Evolutionary conservation across 2,888 invertebrate genomes (phyloP).

Genomic region (Drosophila sordidula): DNA sequence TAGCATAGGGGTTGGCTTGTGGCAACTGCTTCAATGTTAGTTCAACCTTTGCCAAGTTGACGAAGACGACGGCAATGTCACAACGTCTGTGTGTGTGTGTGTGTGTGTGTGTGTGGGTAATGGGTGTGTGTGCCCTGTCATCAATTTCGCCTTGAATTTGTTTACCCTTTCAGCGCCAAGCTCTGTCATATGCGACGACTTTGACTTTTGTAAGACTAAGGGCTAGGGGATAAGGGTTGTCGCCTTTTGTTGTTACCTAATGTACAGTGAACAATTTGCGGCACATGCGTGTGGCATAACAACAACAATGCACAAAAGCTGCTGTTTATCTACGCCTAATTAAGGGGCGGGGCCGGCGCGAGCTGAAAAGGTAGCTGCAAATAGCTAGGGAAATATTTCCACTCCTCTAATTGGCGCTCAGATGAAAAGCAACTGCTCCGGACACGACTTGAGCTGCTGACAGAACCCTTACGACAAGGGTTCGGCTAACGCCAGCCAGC

Average conservation of each 20-base stretch:
- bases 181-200: slow-evolving; percentile 56
- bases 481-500: neutral
- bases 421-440: neutral
- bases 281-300: slow-evolving; percentile 53
- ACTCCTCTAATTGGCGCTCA: slow-evolving; percentile 4
- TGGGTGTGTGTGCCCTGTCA: slow-evolving; percentile 55
- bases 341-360: slow-evolving; percentile 18
- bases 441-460: neutral
- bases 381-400: neutral
- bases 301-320: slow-evolving; percentile 31
- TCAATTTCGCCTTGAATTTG: slow-evolving; percentile 77
- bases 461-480: too few species aligned
- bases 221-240: slow-evolving; percentile 2
- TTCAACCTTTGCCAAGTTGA: slow-evolving; percentile 70
- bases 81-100: slow-evolving; percentile 45
- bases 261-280: slow-evolving; percentile 61
- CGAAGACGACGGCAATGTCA: slow-evolving; percentile 66
- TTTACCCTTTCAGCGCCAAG: slow-evolving; percentile 69
- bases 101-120: slow-evolving; percentile 15
- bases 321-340: slow-evolving; percentile 55
- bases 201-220: slow-evolving; percentile 45
- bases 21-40: slow-evolving; percentile 60
- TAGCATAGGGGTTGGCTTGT: neutral
- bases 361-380: slow-evolving; percentile 9
- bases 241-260: slow-evolving; percentile 60